phyloP scores from a whole-genome alignment of 2,113 vertebrate genomes.

The Helogale parvula region DNA sequence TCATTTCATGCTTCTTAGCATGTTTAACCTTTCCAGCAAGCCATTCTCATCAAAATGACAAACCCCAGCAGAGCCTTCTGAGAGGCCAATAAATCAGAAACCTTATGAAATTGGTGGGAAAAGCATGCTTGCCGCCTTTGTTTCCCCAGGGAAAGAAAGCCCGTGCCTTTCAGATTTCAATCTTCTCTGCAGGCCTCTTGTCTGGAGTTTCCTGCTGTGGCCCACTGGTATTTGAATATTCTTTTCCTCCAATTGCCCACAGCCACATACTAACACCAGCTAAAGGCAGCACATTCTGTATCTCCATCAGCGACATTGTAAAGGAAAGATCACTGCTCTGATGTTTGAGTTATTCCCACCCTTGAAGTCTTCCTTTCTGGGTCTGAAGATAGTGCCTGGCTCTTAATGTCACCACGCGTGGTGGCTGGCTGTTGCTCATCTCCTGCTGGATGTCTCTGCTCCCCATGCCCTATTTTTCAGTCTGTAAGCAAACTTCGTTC shows the following conservation, averaged over 20 bases:
- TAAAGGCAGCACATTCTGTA: slow-evolving; percentile 51
- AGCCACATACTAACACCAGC: background rate
- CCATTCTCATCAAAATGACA: slow-evolving; percentile 79
- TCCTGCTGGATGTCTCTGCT: background rate
- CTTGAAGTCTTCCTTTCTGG: slow-evolving; percentile 52
- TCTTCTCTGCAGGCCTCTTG: slow-evolving; percentile 52
- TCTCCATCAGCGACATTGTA: slow-evolving; percentile 53
- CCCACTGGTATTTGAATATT: slow-evolving; percentile 73
- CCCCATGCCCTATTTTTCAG: background rate
- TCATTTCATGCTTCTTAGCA: slow-evolving; percentile 79
- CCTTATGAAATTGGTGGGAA: slow-evolving; percentile 60
- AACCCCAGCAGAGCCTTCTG: slow-evolving; percentile 68
- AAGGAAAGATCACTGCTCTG: slow-evolving; percentile 56
- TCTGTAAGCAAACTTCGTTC: background rate
- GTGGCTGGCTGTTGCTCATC: background rate
- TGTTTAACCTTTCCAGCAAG: slow-evolving; percentile 77
- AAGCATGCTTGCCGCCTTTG: slow-evolving; percentile 17
- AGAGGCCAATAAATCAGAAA: slow-evolving; percentile 77
- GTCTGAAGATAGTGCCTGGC: slow-evolving; percentile 42
- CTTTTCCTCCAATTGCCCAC: slow-evolving; percentile 47
- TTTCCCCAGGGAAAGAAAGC: slow-evolving; percentile 46
- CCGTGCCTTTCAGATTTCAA: slow-evolving; percentile 48
- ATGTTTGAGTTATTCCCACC: slow-evolving; percentile 66
- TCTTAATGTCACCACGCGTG: background rate
- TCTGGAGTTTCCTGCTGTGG: slow-evolving; percentile 57